A percentile compares a stretch with the other conserved stretches of the same genome.
These are phyloP conservation scores for Dendrocopos noguchii DNA, from an alignment of 2,113 vertebrate species.

Conservation along the genomic window DNA sequence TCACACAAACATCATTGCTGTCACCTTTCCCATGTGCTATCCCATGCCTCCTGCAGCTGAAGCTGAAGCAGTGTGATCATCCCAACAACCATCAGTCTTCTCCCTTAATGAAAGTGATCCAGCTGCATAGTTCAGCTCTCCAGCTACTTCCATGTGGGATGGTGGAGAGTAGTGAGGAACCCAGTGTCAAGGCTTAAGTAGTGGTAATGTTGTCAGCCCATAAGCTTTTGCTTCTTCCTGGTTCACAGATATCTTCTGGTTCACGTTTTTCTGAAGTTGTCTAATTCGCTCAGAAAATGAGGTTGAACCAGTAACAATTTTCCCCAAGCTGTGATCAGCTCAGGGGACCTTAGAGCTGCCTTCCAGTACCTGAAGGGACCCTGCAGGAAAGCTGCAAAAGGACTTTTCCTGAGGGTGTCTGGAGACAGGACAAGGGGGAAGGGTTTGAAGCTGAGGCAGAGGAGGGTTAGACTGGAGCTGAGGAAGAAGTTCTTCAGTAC, in stretches of 20 bases:
- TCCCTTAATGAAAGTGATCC: not conserved
- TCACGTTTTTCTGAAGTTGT: not conserved
- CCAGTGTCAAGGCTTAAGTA: not conserved
- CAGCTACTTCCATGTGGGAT: not conserved
- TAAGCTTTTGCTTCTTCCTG: not conserved
- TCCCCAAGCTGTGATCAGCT: not conserved
- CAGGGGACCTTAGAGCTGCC: too few species aligned
- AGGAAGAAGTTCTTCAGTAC: too few species aligned
- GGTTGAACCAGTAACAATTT: not conserved
- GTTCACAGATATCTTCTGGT: not conserved
- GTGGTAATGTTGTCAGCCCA: not conserved
- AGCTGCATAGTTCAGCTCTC: not conserved
- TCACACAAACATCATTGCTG: not conserved
- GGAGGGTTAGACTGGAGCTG: too few species aligned
- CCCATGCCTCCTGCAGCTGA: not conserved
- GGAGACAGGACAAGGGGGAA: too few species aligned
- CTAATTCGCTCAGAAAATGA: not conserved
- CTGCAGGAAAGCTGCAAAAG: too few species aligned
- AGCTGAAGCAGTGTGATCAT: not conserved
- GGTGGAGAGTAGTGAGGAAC: not conserved
- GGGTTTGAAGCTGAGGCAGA: too few species aligned
- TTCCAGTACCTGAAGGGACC: too few species aligned
- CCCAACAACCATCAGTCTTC: not conserved
- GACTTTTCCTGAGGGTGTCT: too few species aligned
- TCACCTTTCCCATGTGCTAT: not conserved